phyloP scores from a whole-genome alignment of 2,888 invertebrate genomes.

The Temnothorax rugatulus region DNA sequence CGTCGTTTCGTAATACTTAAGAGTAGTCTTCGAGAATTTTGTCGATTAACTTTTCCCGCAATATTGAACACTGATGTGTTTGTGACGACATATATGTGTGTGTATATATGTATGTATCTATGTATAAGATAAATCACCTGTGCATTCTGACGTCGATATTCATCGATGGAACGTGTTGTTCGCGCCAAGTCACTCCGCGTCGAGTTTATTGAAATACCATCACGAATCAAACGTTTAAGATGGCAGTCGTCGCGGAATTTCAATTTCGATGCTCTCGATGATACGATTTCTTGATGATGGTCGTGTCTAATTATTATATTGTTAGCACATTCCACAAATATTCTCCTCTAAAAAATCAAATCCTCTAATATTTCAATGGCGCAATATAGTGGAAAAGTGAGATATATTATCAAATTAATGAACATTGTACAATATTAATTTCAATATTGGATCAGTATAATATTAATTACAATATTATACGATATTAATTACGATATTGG shows the following conservation, averaged over 20 bases:
- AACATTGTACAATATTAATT: neutral
- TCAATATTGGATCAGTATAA: neutral
- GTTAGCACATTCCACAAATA: constrained; percentile 60
- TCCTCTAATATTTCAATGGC: constrained; percentile 17
- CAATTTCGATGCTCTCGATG: constrained; percentile 80
- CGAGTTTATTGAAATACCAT: constrained; percentile 83
- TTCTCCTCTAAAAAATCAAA: constrained; percentile 45
- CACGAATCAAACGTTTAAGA: constrained; percentile 81
- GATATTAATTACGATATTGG: neutral
- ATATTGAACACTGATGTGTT: neutral
- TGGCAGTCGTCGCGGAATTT: constrained; percentile 79
- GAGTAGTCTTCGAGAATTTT: neutral
- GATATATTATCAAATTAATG: neutral
- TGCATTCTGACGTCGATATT: constrained; percentile 22
- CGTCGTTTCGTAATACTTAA: constrained; percentile 7
- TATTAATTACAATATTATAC: neutral
- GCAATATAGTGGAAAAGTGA: neutral
- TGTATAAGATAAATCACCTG: neutral
- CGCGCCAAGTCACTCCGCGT: constrained; percentile 45
- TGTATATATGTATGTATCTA: neutral
- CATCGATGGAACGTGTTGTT: constrained; percentile 46
- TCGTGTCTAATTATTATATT: constrained; percentile 76
- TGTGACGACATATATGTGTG: neutral
- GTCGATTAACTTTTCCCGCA: neutral
- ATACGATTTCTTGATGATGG: constrained; percentile 72